These are phyloP conservation scores for Ecliptopera silaceata DNA, from an alignment of 2,888 invertebrate genomes.

Conservation along the genomic window DNA sequence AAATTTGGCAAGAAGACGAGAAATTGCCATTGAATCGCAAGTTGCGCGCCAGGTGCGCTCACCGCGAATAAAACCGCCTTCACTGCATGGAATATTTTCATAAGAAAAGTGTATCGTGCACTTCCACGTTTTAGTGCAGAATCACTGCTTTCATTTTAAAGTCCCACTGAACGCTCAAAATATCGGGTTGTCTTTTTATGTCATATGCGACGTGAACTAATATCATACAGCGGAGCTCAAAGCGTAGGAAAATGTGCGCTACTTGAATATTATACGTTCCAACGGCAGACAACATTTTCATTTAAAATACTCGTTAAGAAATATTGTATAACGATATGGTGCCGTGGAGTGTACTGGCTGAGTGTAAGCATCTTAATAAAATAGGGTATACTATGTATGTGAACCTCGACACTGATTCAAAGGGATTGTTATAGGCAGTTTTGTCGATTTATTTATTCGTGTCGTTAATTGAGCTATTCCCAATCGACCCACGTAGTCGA, in stretches of 20 bases:
- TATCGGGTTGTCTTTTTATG: conserved; percentile 45
- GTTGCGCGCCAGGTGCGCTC: conserved; percentile 59
- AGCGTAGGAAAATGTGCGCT: conserved; percentile 28
- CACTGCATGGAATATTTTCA: conserved; percentile 63
- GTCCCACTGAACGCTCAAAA: conserved; percentile 49
- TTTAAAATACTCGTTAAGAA: conserved; percentile 32
- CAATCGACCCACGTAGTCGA: conserved; percentile 57
- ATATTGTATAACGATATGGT: conserved; percentile 28
- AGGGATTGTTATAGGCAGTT: conserved; percentile 23
- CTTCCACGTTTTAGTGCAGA: conserved; percentile 49
- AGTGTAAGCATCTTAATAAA: conserved; percentile 23
- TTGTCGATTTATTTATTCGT: conserved; percentile 29
- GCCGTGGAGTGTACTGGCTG: conserved; percentile 15
- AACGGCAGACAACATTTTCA: conserved; percentile 31
- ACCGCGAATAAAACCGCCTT: conserved; percentile 61
- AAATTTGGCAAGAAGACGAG: conserved; percentile 71
- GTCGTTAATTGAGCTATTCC: conserved; percentile 55
- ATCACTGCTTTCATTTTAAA: conserved; percentile 61
- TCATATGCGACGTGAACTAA: conserved; percentile 35
- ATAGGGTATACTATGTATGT: conserved; percentile 19
- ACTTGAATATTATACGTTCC: conserved; percentile 33
- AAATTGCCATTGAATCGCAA: conserved; percentile 69
- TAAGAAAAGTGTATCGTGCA: conserved; percentile 58
- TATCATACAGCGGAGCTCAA: conserved; percentile 31
- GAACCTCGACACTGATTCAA: conserved; percentile 18